phyloP scores from a whole-genome alignment of 1,140 invertebrate genomes.

The Tribolium castaneum region DNA sequence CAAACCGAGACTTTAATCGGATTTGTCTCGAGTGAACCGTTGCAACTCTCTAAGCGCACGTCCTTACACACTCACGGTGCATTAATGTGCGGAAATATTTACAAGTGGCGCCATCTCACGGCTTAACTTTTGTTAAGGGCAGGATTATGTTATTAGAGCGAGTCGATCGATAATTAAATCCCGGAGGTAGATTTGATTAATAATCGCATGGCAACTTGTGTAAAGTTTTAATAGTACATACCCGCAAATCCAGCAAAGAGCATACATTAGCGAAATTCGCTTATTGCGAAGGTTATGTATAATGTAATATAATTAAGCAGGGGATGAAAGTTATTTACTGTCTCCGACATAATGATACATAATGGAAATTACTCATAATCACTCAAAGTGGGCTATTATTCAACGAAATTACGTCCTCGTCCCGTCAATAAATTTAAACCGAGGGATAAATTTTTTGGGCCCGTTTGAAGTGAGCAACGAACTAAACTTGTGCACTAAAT shows the following conservation, averaged over 20 bases:
- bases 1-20: slow-evolving; percentile 15
- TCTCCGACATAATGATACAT: slow-evolving; percentile 22
- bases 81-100: neutral
- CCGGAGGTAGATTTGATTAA: slow-evolving; percentile 30
- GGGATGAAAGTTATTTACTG: slow-evolving; percentile 2
- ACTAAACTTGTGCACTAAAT: too few species aligned
- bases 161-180: slow-evolving; percentile 11
- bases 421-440: neutral
- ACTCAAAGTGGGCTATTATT: slow-evolving; percentile 18
- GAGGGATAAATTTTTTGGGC: neutral
- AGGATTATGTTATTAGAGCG: neutral
- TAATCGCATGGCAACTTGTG: slow-evolving; percentile 9
- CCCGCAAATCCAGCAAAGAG: slow-evolving; percentile 26
- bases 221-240: slow-evolving; percentile 24
- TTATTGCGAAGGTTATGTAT: slow-evolving; percentile 25
- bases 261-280: slow-evolving; percentile 29
- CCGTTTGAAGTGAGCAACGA: too few species aligned
- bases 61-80: neutral
- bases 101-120: neutral
- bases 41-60: neutral
- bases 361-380: slow-evolving; percentile 29
- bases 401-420: neutral
- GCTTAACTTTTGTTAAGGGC: neutral
- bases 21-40: slow-evolving; percentile 15
- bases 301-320: slow-evolving; percentile 14